phyloP scores from a whole-genome alignment of 2,113 vertebrate species.

The Lutjanus erythropterus region DNA sequence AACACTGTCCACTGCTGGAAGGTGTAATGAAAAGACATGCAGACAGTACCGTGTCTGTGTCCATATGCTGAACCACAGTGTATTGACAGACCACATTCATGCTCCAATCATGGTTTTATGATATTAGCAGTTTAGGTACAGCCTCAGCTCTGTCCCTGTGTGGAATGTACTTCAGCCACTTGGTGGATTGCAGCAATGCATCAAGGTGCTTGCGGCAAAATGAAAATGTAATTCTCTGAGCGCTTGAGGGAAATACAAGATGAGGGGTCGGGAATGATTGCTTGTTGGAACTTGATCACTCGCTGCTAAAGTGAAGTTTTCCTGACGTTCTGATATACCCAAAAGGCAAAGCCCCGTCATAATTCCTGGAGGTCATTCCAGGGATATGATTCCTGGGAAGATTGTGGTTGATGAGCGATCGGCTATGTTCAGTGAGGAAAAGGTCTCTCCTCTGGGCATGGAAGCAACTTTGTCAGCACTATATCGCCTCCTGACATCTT shows the following conservation, averaged over 20 bases:
- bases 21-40: not conserved
- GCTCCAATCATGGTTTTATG: conserved; percentile 53
- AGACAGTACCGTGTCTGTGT: conserved; percentile 10
- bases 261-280: conserved; percentile 51
- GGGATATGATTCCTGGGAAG: conserved; percentile 45
- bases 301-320: conserved; percentile 48
- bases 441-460: conserved; percentile 37
- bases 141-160: conserved; percentile 33
- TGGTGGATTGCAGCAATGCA: conserved; percentile 68
- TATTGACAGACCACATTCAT: conserved; percentile 50
- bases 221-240: conserved; percentile 74
- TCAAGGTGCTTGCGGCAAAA: conserved; percentile 69
- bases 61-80: conserved; percentile 16
- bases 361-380: conserved; percentile 54
- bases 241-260: conserved; percentile 62
- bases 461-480: conserved; percentile 35
- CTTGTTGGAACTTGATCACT: conserved; percentile 60
- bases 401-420: conserved; percentile 50
- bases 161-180: conserved; percentile 49
- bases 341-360: conserved; percentile 47
- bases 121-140: conserved; percentile 54
- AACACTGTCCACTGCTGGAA: not conserved
- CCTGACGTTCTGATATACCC: conserved; percentile 58
- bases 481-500: conserved; percentile 51
- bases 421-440: conserved; percentile 15